These are phyloP conservation scores for Invenusta paracnida DNA, from an alignment of 2,888 invertebrate genomes.

Conservation along the genomic window DNA sequence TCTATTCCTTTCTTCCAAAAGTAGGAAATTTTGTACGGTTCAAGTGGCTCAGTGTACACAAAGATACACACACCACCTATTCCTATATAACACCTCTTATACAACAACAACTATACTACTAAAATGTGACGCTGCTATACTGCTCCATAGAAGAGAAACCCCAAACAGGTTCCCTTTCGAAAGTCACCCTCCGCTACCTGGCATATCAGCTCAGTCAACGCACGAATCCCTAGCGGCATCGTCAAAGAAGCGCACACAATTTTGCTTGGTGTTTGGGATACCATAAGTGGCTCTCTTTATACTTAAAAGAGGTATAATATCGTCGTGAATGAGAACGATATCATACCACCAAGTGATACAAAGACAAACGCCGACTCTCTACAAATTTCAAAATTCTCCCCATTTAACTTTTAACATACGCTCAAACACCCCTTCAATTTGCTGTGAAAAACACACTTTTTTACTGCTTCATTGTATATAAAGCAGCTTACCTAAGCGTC, in stretches of 20 bases:
- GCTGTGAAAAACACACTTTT: constrained; percentile 29
- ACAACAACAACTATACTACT: no score
- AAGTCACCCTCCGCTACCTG: neutral
- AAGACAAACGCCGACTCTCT: neutral
- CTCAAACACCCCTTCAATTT: constrained; percentile 29
- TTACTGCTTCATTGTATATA: neutral
- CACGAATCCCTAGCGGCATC: no score
- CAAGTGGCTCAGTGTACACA: no score
- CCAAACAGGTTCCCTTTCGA: neutral
- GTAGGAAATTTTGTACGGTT: no score
- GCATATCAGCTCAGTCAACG: neutral
- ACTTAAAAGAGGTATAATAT: neutral
- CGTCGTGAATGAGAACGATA: neutral
- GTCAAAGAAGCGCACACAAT: no score
- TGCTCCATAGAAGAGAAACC: no score
- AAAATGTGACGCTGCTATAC: no score
- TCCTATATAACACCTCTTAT: no score
- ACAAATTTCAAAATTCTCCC: neutral
- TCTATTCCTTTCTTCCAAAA: no score
- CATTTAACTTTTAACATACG: constrained; percentile 14
- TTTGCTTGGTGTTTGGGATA: no score
- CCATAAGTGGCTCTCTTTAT: neutral
- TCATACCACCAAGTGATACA: neutral
- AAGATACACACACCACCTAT: no score
- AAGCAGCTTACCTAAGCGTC: no score